A percentile compares a stretch with the other conserved stretches of the same genome.
These are phyloP conservation scores for Pectinophora gossypiella DNA, from an alignment of 1,140 invertebrate genomes.

Conservation along the genomic window DNA sequence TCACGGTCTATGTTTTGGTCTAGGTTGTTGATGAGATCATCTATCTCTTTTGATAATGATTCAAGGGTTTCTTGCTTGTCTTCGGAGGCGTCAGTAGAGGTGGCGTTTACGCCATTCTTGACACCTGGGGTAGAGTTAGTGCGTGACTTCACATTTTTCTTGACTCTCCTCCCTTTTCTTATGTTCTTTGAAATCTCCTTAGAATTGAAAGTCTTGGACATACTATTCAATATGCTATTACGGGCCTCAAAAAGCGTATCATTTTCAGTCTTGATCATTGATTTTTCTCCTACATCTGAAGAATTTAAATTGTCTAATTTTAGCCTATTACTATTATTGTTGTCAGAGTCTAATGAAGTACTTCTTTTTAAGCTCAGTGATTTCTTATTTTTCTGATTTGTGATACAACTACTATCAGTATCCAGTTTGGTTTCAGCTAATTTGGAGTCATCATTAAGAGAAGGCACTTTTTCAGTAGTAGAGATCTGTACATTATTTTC, in stretches of 20 bases:
- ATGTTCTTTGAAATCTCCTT: slow-evolving; percentile 68
- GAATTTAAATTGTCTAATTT: slow-evolving; percentile 66
- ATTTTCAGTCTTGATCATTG: slow-evolving; percentile 65
- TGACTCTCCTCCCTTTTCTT: slow-evolving; percentile 57
- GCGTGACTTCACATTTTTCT: slow-evolving; percentile 41
- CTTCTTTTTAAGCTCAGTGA: slow-evolving; percentile 71
- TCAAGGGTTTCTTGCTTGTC: slow-evolving; percentile 59
- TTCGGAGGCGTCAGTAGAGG: slow-evolving; percentile 38
- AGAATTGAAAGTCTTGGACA: slow-evolving; percentile 70
- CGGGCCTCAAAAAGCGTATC: slow-evolving; percentile 65
- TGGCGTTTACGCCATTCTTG: slow-evolving; percentile 38
- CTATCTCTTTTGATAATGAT: slow-evolving; percentile 62
- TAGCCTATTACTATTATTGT: slow-evolving; percentile 74
- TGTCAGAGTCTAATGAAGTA: slow-evolving; percentile 71
- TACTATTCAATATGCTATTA: slow-evolving; percentile 70
- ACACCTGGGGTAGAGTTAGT: slow-evolving; percentile 18
- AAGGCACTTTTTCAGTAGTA: slow-evolving; percentile 72
- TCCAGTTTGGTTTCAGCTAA: slow-evolving; percentile 51
- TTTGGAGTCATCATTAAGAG: slow-evolving; percentile 61
- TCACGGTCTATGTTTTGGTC: slow-evolving; percentile 62
- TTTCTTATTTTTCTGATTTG: slow-evolving; percentile 56
- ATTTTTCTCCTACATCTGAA: slow-evolving; percentile 62
- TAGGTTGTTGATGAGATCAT: slow-evolving; percentile 59
- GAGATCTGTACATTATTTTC: slow-evolving; percentile 72
- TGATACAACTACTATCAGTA: slow-evolving; percentile 50